These are phyloP conservation scores for Cylloceria caligata DNA, from an alignment of 2,888 invertebrate genomes.

Conservation along the genomic window DNA sequence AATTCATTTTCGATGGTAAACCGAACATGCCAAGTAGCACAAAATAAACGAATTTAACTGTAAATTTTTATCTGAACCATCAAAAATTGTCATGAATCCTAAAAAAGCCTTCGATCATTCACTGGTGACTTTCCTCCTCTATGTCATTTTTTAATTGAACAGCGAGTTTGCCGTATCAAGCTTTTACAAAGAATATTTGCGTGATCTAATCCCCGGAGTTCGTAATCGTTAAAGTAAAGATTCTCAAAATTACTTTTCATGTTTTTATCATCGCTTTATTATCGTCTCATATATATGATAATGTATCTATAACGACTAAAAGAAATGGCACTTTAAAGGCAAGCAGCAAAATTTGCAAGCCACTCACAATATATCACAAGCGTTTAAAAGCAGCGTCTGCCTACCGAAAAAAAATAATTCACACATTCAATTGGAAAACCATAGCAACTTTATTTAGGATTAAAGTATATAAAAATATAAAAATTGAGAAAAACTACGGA, in stretches of 20 bases:
- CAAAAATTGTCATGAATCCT: too few species aligned
- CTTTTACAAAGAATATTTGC: not conserved
- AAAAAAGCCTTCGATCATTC: too few species aligned
- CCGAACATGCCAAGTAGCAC: too few species aligned
- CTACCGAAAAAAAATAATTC: too few species aligned
- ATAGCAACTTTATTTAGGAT: too few species aligned
- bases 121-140: too few species aligned
- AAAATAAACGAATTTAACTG: too few species aligned
- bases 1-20: too few species aligned
- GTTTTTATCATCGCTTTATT: not conserved
- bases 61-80: too few species aligned
- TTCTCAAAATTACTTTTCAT: not conserved
- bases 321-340: not conserved
- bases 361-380: not conserved
- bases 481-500: too few species aligned
- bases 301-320: not conserved
- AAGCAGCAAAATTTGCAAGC: not conserved
- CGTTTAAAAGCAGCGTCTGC: not conserved
- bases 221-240: conserved; percentile 2
- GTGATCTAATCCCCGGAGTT: not conserved
- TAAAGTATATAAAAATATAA: too few species aligned
- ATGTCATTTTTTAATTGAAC: not conserved
- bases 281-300: not conserved
- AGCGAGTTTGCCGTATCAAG: not conserved
- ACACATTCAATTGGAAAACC: too few species aligned